Percentiles rank a stretch among this genome's conserved stretches.
Conservation (phyloP, 1,140 invertebrate species). For the Drosophila jambulina region DNA sequence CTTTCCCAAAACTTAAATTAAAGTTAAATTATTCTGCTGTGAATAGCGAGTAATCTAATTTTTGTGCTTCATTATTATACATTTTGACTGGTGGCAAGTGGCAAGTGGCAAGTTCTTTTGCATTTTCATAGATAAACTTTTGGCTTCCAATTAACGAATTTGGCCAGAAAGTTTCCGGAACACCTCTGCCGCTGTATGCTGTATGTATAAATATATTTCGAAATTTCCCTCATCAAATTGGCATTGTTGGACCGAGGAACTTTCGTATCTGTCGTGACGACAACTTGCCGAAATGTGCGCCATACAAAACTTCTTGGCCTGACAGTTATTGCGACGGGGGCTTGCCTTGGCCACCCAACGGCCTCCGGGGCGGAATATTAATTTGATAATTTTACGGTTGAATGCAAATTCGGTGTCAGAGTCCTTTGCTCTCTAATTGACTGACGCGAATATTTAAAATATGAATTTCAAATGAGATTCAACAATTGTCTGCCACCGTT, state of each 20-base stretch:
- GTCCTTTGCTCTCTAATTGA: conserved; percentile 79
- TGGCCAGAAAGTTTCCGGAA: conserved; percentile 34
- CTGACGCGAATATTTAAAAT: conserved; percentile 81
- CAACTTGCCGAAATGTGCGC: conserved; percentile 74
- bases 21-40: conserved; percentile 21
- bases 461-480: conserved; percentile 79
- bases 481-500: conserved; percentile 34
- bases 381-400: conserved; percentile 80
- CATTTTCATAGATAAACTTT: conserved; percentile 58
- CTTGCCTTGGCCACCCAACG: not conserved
- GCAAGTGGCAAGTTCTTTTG: conserved; percentile 27
- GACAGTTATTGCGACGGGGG: conserved; percentile 65
- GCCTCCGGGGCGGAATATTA: conserved; percentile 67
- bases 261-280: conserved; percentile 70
- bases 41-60: conserved; percentile 36
- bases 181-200: conserved; percentile 17
- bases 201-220: conserved; percentile 55
- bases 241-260: conserved; percentile 60
- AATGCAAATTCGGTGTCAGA: conserved; percentile 80
- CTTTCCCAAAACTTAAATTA: not conserved
- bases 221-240: conserved; percentile 72
- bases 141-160: conserved; percentile 66
- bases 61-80: conserved; percentile 39
- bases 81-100: conserved; percentile 26
- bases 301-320: conserved; percentile 49